Base-by-base conservation (phyloP, 1,140 invertebrate genomes). In the Halictus rubicundus region DNA sequence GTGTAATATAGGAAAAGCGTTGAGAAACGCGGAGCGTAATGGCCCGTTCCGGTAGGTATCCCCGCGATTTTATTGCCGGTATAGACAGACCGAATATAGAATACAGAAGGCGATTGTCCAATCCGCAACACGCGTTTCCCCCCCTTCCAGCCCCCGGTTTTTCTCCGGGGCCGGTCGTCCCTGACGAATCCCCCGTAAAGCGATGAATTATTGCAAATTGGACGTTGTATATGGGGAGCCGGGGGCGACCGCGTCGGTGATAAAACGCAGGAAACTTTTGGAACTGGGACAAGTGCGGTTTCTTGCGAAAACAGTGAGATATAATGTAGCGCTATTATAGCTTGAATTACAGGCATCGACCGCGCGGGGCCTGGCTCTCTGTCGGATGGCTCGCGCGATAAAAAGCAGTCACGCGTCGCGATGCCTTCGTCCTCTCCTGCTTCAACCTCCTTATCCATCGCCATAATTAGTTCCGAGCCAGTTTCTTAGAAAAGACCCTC, bases 211-310 rank as follows among this genome's bases (percentile, higher is more conserved):
- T 78, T 71, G 49, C 68, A 78, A 78, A 78, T 78, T 72, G 76
- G 71, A 64, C 69, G 70, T 79, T 54, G 77, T 73, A 46, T 66
- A 73, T 8, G 16, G 16, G 66, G 37, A 70, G 39, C 21, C 10
- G 14, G 49, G 27, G 25, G 54, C 25, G 32, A 60, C 37, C 42
- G 39, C 52, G 39, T 54, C 37, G 61, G 70, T 61, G 70, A 79
- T 79, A 74, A 74, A 78, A 78, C 76, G 68, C 19, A 57, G 49
- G 49, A 60, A 74, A 79, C 71, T 79, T 79, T 74, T 68, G 78
- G 70, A 79, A 79, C 78, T 79, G 78, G 78, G 78, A 73, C 71
- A 79, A 79, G 72, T 65, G 71, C 63, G 68, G 78, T 79, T 79
- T 74, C 78, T 79, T 79, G 70, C 70, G 78, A 79, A 74, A 79